Percentiles rank a stretch among this genome's conserved stretches.
Evolutionary conservation across 2,113 vertebrate species (phyloP).

Genomic region (Falcunculus frontatus): DNA sequence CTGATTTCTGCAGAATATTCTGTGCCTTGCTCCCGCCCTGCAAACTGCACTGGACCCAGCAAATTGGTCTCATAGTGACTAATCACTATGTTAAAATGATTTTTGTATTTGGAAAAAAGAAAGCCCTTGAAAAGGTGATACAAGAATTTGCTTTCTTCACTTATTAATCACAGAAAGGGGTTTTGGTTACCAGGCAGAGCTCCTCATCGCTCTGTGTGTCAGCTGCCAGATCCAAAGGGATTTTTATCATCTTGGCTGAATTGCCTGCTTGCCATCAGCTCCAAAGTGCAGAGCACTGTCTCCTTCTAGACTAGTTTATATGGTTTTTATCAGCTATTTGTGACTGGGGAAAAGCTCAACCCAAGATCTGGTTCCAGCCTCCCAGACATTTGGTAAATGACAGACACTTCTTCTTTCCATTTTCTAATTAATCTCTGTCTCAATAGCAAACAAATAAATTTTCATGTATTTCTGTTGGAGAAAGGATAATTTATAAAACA

Average conservation of each 20-base stretch:
- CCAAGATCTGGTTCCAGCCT: neutral
- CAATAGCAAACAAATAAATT: neutral
- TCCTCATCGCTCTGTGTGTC: neutral
- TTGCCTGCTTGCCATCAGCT: neutral
- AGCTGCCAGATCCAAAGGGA: neutral
- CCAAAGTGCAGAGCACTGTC: neutral
- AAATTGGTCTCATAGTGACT: neutral
- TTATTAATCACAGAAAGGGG: neutral
- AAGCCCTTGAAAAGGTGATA: neutral
- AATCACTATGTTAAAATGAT: neutral
- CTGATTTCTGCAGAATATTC: neutral
- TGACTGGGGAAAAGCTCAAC: neutral
- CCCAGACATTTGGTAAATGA: neutral
- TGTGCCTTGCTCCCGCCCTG: neutral
- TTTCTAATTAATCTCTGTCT: neutral
- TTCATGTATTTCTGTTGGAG: neutral
- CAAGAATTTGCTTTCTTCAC: neutral
- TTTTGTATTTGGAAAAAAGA: neutral
- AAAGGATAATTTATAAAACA: neutral
- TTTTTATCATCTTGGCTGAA: neutral
- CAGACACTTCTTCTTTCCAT: neutral
- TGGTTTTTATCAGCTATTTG: neutral
- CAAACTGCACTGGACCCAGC: neutral
- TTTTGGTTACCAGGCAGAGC: neutral
- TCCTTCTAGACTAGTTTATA: slow-evolving; percentile 4